phyloP scores from a whole-genome alignment of 2,888 invertebrate species.

The Pristionchus fissidentatus region DNA sequence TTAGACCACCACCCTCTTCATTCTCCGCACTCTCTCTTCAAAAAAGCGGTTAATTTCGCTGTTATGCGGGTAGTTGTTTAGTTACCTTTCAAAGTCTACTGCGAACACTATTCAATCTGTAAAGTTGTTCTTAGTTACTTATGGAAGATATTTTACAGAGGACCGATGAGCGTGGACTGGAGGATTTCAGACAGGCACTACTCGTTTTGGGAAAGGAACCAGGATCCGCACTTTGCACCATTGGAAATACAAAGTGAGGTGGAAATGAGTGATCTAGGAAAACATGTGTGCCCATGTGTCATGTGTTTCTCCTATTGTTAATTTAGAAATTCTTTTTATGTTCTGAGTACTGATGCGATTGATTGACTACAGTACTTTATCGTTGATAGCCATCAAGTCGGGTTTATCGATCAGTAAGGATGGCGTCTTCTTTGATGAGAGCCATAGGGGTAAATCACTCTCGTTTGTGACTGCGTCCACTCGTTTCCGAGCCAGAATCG shows the following conservation, averaged over 20 bases:
- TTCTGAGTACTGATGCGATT: too few species aligned
- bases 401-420: conserved; percentile 28
- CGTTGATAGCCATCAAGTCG: conserved; percentile 33
- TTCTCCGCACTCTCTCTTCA: too few species aligned
- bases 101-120: neutral
- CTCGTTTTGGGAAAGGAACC: conserved; percentile 60
- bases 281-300: too few species aligned
- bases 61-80: too few species aligned
- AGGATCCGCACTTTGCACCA: conserved; percentile 63
- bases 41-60: too few species aligned
- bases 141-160: conserved; percentile 52
- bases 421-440: conserved; percentile 3
- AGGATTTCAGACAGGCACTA: conserved; percentile 63
- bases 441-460: neutral
- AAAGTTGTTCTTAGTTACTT: neutral
- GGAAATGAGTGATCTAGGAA: neutral
- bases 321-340: too few species aligned
- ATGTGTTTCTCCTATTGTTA: too few species aligned
- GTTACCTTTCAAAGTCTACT: too few species aligned
- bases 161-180: conserved; percentile 58
- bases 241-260: conserved; percentile 65
- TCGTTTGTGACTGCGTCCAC: conserved; percentile 19
- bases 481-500: neutral
- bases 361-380: conserved; percentile 29
- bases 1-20: too few species aligned